Evolutionary conservation across 2,797 vertebrate genomes (phyloP).

Genomic region (Heterohyrax brucei): DNA sequence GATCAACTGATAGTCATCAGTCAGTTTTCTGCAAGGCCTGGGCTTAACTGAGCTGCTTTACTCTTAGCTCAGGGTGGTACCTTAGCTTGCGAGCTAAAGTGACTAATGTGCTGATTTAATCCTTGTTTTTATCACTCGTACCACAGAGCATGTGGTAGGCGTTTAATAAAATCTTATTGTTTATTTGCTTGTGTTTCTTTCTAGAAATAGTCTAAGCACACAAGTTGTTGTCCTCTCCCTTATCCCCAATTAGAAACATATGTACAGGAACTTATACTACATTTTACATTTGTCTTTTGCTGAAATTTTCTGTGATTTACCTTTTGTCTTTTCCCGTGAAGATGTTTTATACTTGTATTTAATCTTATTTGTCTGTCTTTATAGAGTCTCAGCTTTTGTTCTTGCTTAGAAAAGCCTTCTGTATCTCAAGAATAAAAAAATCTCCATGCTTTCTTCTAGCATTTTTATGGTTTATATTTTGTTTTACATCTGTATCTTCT

Average conservation of each 20-base stretch:
- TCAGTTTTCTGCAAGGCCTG: constrained; percentile 21
- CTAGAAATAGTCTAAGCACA: constrained; percentile 1
- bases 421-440: background rate
- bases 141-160: background rate
- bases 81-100: background rate
- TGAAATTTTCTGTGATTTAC: constrained; percentile 28
- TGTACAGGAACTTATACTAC: background rate
- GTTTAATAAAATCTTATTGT: constrained; percentile 54
- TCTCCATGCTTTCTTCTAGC: background rate
- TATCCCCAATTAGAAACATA: background rate
- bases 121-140: constrained; percentile 18
- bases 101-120: constrained; percentile 26
- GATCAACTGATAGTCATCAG: too few relatives aligned
- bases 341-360: constrained; percentile 57
- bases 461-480: constrained; percentile 42
- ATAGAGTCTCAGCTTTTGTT: constrained; percentile 15
- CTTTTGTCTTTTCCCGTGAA: constrained; percentile 55
- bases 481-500: background rate
- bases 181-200: constrained; percentile 44
- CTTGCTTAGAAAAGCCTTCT: background rate
- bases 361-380: constrained; percentile 21
- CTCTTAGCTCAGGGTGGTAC: background rate
- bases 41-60: background rate
- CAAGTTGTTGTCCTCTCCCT: background rate
- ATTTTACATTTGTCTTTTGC: constrained; percentile 49